Base-by-base conservation (phyloP, 2,797 vertebrate species). In the Lagodon rhomboides region DNA sequence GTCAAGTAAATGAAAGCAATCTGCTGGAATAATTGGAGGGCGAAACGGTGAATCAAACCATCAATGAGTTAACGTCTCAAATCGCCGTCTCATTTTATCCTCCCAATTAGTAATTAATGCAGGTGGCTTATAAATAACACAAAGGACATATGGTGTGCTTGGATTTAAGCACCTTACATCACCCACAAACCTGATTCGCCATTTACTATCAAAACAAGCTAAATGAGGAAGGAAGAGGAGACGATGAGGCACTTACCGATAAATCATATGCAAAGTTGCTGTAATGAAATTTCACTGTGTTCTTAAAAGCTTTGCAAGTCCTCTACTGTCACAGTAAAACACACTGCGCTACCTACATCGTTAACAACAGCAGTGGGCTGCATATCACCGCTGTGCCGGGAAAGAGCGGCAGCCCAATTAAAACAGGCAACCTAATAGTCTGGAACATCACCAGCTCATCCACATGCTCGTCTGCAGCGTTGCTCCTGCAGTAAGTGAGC, bases 331-430 rank as follows among this genome's bases (percentile, higher is more conserved):
- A 85, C 79, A 80, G 78, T 44, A 68, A 78, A 77, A 82, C 69
- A 74, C 63, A 41, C 51, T 38, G 50, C 27, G 56, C 56, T 30
- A 43, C 44, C 20, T 54, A 54, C 67, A 85, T 85, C 69, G 79
- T 80, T 75, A 83, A 64, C 78, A 85, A 73, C 63, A 69, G 74
- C 83, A 83, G 89, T 75, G 76, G 77, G 72, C 84, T 51, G 71
- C 66, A 54, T 69, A 68, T 80, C 69, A 84, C 62, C 55, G 49
- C 59, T 30, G 67, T 22, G 68, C 69, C 22, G 55, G 56, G 80
- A 84, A 79, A 75, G 81, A 89, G 77, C 60, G 23, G 74, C 30
- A 30, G 83, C 61, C 89, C 91, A 94, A 93, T 92, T 92, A 92
- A 89, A 89, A 88, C 79, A 75, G 74, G 80, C 82, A 68, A 81